phyloP scores from a whole-genome alignment of 2,888 invertebrate species.

The Brachylomia viminalis region DNA sequence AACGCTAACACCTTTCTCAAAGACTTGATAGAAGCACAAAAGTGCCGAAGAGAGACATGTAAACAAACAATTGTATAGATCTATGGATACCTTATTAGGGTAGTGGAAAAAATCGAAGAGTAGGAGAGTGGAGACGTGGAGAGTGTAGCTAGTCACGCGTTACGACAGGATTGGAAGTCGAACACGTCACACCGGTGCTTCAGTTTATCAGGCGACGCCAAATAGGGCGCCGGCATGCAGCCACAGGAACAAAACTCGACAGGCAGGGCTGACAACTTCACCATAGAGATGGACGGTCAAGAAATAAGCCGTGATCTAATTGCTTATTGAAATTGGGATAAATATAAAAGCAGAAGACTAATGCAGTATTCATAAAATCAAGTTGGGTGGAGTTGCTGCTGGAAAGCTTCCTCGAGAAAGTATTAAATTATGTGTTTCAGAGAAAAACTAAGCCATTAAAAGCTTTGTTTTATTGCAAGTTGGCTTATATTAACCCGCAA shows the following conservation, averaged over 20 bases:
- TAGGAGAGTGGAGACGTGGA: constrained; percentile 48
- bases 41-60: constrained; percentile 35
- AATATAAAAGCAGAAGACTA: background rate
- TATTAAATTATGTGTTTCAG: background rate
- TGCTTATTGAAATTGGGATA: background rate
- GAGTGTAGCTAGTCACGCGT: constrained; percentile 66
- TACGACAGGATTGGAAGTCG: constrained; percentile 66
- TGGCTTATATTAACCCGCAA: background rate
- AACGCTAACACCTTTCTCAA: constrained; percentile 48
- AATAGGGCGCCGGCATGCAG: constrained; percentile 73
- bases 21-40: constrained; percentile 44
- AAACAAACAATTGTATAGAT: constrained; percentile 37
- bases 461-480: constrained; percentile 16
- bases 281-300: background rate
- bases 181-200: constrained; percentile 67
- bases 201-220: constrained; percentile 74
- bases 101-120: constrained; percentile 47
- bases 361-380: background rate
- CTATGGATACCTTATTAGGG: constrained; percentile 41
- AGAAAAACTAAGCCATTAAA: background rate
- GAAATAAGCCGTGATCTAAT: background rate
- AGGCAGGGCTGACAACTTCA: constrained; percentile 37
- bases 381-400: background rate
- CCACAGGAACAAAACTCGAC: constrained; percentile 62
- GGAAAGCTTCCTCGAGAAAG: background rate